phyloP scores from a whole-genome alignment of 1,140 invertebrate species.

The Apis cerana region DNA sequence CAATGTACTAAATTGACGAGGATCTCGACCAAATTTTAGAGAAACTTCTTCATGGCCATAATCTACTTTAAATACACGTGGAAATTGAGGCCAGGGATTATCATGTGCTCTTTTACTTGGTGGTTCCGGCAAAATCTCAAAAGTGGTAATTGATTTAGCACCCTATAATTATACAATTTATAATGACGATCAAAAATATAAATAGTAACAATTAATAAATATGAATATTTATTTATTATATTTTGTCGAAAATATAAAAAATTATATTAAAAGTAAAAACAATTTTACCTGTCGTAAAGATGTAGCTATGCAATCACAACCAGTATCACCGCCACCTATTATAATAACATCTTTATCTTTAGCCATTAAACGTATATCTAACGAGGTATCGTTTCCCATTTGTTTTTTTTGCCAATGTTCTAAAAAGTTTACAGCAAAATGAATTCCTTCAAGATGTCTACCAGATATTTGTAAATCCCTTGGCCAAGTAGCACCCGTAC shows the following conservation, averaged over 20 bases:
- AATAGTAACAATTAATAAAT: background rate
- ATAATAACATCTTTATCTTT: slow-evolving; percentile 98
- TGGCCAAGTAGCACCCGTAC: slow-evolving; percentile 97
- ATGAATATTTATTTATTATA: too few relatives aligned
- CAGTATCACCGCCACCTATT: slow-evolving; percentile 99
- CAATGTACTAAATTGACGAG: slow-evolving; percentile 94
- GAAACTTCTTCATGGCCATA: slow-evolving; percentile 98
- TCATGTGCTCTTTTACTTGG: slow-evolving; percentile 88
- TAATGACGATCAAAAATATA: background rate
- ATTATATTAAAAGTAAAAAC: background rate
- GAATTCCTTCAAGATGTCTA: slow-evolving; percentile 93
- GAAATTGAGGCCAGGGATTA: slow-evolving; percentile 99
- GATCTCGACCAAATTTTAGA: slow-evolving; percentile 95
- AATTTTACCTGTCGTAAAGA: slow-evolving; percentile 91
- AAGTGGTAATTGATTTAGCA: slow-evolving; percentile 97
- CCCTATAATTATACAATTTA: slow-evolving; percentile 81
- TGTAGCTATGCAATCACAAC: slow-evolving; percentile 99
- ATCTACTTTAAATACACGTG: slow-evolving; percentile 97
- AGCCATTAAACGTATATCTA: slow-evolving; percentile 85
- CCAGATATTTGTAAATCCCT: slow-evolving; percentile 94
- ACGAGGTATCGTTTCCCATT: slow-evolving; percentile 83
- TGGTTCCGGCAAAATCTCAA: slow-evolving; percentile 98
- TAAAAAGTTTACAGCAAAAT: slow-evolving; percentile 99
- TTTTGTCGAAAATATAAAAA: background rate
- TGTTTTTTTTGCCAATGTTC: slow-evolving; percentile 99